Base-by-base conservation (phyloP, 2,888 invertebrate species). In the Nemotelus nigrinus region DNA sequence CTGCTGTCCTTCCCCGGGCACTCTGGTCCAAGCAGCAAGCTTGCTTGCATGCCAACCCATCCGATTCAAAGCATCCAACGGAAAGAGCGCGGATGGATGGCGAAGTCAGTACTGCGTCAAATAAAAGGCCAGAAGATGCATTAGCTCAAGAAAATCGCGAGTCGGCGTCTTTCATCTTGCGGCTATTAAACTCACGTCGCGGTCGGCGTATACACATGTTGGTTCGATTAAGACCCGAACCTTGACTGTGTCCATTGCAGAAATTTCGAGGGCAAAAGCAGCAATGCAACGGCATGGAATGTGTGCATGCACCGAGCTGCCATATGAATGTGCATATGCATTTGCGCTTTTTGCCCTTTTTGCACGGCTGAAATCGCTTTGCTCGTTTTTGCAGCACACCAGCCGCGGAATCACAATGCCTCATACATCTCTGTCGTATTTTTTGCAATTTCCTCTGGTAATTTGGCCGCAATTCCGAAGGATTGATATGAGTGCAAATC, bases 41-140 rank as follows among this genome's bases (percentile, higher is more conserved):
- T 68, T 68, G 70, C 70, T 70, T 70, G 25, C 25, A 25, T 25
- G 25, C 25, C 25, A 25, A 25, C 25, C 25, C 25, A 25, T 25
- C 25, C 25, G 25, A 25, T 25, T 1, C 25, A 25, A 25, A 1
- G 25, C 25, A 25, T 25, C 25, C 25, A 25, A 25, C 5, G 41
- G 55, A 74, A 63, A 60, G n/a, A 3, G 41, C 74, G 41, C 74
- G 63, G 74, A 74, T 74, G 60, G 74, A 74, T 74, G 60, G 41
- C 60, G 60, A 41, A 74, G 74, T 74, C 50, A 63, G 63, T 74
- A 48, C 74, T 63, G 60, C 74, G 60, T 74, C 74, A 74, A 63
- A 74, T 74, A 74, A 74, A 63, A 74, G 74, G 48, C 74, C 74
- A 74, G 74, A 63, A 60, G 74, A 74, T 60, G 74, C 74, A 74